Base-by-base conservation (phyloP, 2,888 invertebrate genomes). In the Pyrrhosoma nymphula region DNA sequence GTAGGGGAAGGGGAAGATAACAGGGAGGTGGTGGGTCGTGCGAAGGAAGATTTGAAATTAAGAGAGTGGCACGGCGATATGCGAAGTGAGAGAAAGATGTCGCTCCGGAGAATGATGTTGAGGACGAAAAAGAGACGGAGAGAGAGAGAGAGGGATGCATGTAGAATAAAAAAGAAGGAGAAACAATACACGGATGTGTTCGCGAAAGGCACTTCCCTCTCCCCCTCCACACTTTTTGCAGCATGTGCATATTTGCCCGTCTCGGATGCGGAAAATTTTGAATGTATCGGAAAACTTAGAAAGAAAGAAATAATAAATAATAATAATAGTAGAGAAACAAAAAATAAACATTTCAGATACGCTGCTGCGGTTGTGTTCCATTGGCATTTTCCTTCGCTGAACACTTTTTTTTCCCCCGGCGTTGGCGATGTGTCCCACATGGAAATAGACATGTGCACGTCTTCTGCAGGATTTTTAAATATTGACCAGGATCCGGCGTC, bases 401-500 rank as follows among this genome's bases (percentile, higher is more conserved):
- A 14, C 35, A 14, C 82, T 35, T 60, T 60, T 60, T 60, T 69
- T 69, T 26, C 10, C 82, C 35, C 0, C 35, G 23, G 82, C 82
- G 82, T 82, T 16, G 47, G 82, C 12, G 18, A 82, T 35, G 82
- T 82, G 82, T 35, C 82, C 82, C 82, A 35, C 35, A 82, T 82
- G 82, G 82, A 82, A 30, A 82, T 82, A 82, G 82, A 82, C 82
- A 35, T 35, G 82, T 26, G 69, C 69, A 26, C 69, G 69, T 82
- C 82, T 82, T 82, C 35, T 3, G 82, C 82, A 82, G 30, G 30
- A 35, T 35, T 82, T 69, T 82, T 82, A 82, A 82, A 82, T 82
- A 82, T 82, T 82, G 82, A 82, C 82, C 35, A 35, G 82, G 35
- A 82, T 82, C 82, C 82, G 82, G 35, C 82, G 35, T 82, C 82